phyloP scores from a whole-genome alignment of 2,113 vertebrate species.

The Nibea coibor region DNA sequence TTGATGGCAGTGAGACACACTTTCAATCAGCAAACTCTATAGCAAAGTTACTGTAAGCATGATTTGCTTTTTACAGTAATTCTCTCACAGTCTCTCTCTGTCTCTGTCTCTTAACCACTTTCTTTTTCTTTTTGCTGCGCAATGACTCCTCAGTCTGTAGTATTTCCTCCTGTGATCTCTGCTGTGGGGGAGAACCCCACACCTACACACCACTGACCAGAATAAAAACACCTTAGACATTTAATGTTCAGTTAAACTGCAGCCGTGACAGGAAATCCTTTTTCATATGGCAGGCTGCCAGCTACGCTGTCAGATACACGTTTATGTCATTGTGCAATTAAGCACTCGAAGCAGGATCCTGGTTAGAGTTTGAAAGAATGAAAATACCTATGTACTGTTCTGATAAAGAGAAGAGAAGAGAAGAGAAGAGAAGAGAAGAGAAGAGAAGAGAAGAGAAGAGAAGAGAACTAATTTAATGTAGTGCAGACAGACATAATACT shows the following conservation, averaged over 20 bases:
- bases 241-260: constrained; percentile 14
- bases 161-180: constrained; percentile 48
- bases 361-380: neutral
- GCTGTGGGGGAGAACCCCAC: constrained; percentile 62
- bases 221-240: constrained; percentile 61
- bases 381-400: neutral
- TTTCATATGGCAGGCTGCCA: constrained; percentile 1
- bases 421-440: neutral
- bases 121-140: constrained; percentile 28
- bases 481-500: neutral
- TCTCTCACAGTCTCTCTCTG: constrained; percentile 27
- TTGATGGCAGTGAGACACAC: constrained; percentile 26
- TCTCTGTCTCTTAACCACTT: constrained; percentile 30
- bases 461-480: no score
- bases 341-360: neutral
- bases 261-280: constrained; percentile 65
- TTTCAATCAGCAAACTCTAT: constrained; percentile 38
- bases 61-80: constrained; percentile 72
- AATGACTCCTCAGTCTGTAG: constrained; percentile 32
- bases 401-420: neutral
- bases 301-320: neutral
- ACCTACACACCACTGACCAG: constrained; percentile 65
- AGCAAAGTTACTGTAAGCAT: constrained; percentile 61
- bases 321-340: neutral
- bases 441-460: no score